phyloP scores from a whole-genome alignment of 2,797 vertebrate genomes.

The Melanotaenia pygmaea region DNA sequence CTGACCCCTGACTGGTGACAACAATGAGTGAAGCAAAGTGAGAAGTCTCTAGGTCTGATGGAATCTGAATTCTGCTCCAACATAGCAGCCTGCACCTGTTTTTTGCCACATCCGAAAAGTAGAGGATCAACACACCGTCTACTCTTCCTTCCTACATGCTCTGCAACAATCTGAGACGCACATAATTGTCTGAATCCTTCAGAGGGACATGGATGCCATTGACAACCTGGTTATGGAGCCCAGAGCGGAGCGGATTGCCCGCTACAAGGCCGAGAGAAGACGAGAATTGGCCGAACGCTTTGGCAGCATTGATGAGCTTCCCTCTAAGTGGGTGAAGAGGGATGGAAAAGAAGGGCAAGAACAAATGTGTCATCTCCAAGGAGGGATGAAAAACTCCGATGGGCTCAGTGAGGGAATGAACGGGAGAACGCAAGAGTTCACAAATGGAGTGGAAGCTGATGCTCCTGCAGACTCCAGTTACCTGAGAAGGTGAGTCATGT shows the following conservation, averaged over 20 bases:
- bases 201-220: conserved; percentile 63
- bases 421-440: conserved; percentile 52
- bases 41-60: conserved; percentile 44
- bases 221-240: conserved; percentile 79
- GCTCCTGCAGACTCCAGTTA: conserved; percentile 43
- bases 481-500: conserved; percentile 72
- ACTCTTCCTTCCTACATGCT: conserved; percentile 41
- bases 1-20: conserved; percentile 18
- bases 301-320: conserved; percentile 75
- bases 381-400: conserved; percentile 25
- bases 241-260: conserved; percentile 83
- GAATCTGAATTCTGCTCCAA: conserved; percentile 47
- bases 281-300: conserved; percentile 81
- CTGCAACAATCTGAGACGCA: conserved; percentile 24
- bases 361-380: neutral
- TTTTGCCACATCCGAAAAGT: conserved; percentile 25
- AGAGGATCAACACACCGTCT: conserved; percentile 20
- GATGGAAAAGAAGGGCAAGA: conserved; percentile 60
- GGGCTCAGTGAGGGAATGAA: conserved; percentile 58
- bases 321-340: conserved; percentile 77
- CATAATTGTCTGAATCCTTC: conserved; percentile 28
- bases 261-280: conserved; percentile 85
- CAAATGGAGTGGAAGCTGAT: conserved; percentile 73
- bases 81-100: conserved; percentile 9
- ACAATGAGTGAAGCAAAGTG: conserved; percentile 12